Base-by-base conservation (phyloP, 2,113 vertebrate species). In the Symphodus melops region DNA sequence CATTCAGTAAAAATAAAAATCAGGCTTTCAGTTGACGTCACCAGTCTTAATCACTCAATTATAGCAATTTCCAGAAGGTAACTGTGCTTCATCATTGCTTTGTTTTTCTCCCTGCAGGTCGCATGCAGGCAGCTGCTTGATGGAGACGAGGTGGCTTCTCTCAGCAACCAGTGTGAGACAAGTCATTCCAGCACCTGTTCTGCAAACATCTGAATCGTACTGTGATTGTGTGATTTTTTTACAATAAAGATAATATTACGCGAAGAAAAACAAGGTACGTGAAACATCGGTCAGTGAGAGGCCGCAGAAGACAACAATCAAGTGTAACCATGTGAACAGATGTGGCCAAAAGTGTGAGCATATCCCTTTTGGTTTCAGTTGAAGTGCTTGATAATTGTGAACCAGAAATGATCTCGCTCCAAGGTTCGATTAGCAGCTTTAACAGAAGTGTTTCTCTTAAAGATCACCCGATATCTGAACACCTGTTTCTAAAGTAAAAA, bases 11-110 rank as follows among this genome's bases (percentile, higher is more conserved):
- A 72, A 21, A 46, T 4, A 41, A 41, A 41, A 41, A 33, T 71
- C 1, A 0, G 23, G 11, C 79, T 77, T 73, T 75, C 37, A 46
- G 79, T 78, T 89, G 82, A 89, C 76, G 81, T 88, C 86, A 88
- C 11, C n/a, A 0, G 39, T 62, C 69, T 86, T 89, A 75, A 89
- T 88, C 86, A 69, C 82, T 75, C 75, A 82, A 84, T 88, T 84
- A 85, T 17, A 65, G 82, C 79, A 80, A 64, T 77, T 82, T 77
- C 69, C 67, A 66, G 75, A 72, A 77, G 84, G 69, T 77, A 71
- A 59, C 46, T 46, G 62, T 1, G 52, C 66, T 81, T 77, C 37
- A 56, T 86, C 72, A 72, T 71, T 56, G 12, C 49, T n/a, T 33
- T 65, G 11, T 57, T 65, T 13, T 57, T 19, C 66, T 83, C 74